A percentile compares a stretch with the other conserved stretches of the same genome.
Conservation (phyloP, 2,888 invertebrate species). For the Nomada fucata region DNA sequence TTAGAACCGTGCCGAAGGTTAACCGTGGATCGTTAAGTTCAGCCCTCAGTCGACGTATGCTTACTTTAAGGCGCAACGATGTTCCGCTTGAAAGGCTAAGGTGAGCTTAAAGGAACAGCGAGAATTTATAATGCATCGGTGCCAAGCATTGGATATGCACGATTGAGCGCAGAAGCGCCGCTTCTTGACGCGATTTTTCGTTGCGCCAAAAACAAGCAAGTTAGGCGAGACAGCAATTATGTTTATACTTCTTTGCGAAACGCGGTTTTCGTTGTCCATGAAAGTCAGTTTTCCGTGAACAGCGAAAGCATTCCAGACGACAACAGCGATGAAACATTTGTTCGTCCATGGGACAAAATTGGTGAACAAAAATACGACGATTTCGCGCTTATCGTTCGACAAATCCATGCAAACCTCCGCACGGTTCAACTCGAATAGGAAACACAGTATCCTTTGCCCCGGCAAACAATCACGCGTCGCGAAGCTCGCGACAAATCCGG, state of each 20-base stretch:
- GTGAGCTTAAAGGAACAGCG: not conserved
- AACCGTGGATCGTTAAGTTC: not conserved
- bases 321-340: not conserved
- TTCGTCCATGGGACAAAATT: not conserved
- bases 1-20: not conserved
- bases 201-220: conserved; percentile 2
- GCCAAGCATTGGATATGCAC: not conserved
- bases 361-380: not conserved
- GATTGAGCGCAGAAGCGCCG: not conserved
- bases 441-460: not conserved
- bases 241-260: not conserved
- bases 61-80: too few species aligned
- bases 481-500: conserved; percentile 5
- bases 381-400: not conserved
- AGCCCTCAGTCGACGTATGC: not conserved
- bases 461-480: conserved; percentile 9
- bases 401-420: not conserved
- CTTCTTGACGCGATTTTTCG: not conserved
- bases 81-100: not conserved
- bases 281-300: not conserved
- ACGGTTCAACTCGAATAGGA: not conserved
- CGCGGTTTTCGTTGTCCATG: not conserved
- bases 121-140: too few species aligned
- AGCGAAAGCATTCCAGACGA: not conserved
- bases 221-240: conserved; percentile 21